A percentile compares a stretch with the other conserved stretches of the same genome.
Evolutionary conservation across 2,113 vertebrate genomes (phyloP).

Genomic region (Elephas maximus): DNA sequence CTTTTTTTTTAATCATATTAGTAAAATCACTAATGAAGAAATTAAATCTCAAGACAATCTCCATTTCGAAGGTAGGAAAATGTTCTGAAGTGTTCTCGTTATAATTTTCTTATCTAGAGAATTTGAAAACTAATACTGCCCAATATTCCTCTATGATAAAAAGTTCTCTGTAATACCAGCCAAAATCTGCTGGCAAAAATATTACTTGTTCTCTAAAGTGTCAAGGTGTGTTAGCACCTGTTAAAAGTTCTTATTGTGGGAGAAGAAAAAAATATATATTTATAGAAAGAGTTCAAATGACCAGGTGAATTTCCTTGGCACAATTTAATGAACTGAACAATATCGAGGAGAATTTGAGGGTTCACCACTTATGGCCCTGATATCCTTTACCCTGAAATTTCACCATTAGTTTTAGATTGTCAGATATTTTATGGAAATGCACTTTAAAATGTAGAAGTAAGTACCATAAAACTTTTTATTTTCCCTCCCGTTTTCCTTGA

Average conservation of each 20-base stretch:
- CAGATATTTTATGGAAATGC: constrained; percentile 49
- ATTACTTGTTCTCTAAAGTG: not conserved
- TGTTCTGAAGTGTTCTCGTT: not conserved
- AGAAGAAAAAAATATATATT: accelerated
- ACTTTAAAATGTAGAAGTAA: constrained; percentile 45
- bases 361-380: not conserved
- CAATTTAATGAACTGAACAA: not conserved
- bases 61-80: constrained; percentile 9
- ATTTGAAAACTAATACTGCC: constrained; percentile 32
- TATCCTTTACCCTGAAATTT: not conserved
- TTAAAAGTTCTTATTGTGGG: not conserved
- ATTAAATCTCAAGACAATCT: constrained; percentile 31
- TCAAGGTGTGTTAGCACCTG: not conserved
- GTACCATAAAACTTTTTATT: not conserved
- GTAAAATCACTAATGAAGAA: constrained; percentile 12
- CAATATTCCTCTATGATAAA: not conserved
- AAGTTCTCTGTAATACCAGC: not conserved
- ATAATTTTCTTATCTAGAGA: constrained; percentile 18
- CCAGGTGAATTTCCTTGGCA: not conserved
- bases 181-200: not conserved
- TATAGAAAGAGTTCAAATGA: not conserved
- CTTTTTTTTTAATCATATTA: not conserved
- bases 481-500: not conserved
- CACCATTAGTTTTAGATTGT: constrained; percentile 32
- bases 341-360: not conserved